Percentiles rank a stretch among this genome's conserved stretches.
Conservation (phyloP, 2,888 invertebrate genomes). For the Silvanus unidentatus region DNA sequence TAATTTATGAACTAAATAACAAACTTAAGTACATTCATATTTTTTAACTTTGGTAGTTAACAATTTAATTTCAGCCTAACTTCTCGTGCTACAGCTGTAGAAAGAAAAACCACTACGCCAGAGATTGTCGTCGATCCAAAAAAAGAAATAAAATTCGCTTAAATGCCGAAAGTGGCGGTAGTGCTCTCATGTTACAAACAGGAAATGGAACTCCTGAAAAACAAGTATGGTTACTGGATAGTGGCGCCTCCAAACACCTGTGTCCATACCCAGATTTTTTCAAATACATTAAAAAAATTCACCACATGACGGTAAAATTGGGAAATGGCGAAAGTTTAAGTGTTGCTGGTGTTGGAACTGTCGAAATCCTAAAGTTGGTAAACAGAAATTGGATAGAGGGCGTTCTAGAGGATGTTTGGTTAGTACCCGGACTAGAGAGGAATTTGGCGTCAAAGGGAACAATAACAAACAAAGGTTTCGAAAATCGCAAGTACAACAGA, state of each 20-base stretch:
- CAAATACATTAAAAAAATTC: slow-evolving; percentile 8
- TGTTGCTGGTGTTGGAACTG: slow-evolving; percentile 24
- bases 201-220: slow-evolving; percentile 1
- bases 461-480: slow-evolving; percentile 25
- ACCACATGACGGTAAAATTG: slow-evolving; percentile 12
- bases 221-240: slow-evolving; percentile 24
- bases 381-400: slow-evolving; percentile 24
- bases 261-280: slow-evolving; percentile 16
- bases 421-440: slow-evolving; percentile 31
- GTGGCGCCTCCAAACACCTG: slow-evolving; percentile 28
- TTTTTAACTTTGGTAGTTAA: too few relatives aligned
- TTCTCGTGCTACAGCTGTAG: too few relatives aligned
- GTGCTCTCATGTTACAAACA: neutral
- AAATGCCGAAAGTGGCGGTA: neutral
- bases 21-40: too few relatives aligned
- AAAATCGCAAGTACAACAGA: slow-evolving; percentile 23
- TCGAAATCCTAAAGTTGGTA: slow-evolving; percentile 21
- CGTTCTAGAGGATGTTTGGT: slow-evolving; percentile 24
- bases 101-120: too few relatives aligned
- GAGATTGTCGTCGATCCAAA: too few relatives aligned
- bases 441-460: slow-evolving; percentile 37
- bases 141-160: too few relatives aligned
- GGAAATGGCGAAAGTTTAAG: slow-evolving; percentile 21
- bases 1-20: too few relatives aligned
- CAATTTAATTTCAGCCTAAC: too few relatives aligned